These are phyloP conservation scores for Ornithoptera alexandrae DNA, from an alignment of 2,888 invertebrate species.

Conservation along the genomic window DNA sequence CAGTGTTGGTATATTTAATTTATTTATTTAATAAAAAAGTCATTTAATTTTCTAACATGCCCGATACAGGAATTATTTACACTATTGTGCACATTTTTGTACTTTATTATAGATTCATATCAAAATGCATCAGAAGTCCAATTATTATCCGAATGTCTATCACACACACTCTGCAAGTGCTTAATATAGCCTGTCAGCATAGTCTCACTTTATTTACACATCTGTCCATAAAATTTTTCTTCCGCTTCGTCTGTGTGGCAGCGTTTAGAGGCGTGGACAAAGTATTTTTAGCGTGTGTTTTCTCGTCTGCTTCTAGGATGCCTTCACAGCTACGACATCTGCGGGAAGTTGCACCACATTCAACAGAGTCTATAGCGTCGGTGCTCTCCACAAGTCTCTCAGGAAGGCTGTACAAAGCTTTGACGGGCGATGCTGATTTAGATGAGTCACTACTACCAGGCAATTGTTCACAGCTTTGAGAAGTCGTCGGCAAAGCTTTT, in stretches of 20 bases:
- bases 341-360: slow-evolving; percentile 59
- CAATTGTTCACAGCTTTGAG: slow-evolving; percentile 71
- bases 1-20: slow-evolving; percentile 52
- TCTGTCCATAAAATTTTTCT: slow-evolving; percentile 91
- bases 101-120: slow-evolving; percentile 74
- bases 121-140: slow-evolving; percentile 65
- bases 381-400: slow-evolving; percentile 70
- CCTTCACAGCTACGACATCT: slow-evolving; percentile 83
- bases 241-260: slow-evolving; percentile 82
- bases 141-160: slow-evolving; percentile 50
- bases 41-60: slow-evolving; percentile 49
- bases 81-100: slow-evolving; percentile 75
- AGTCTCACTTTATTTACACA: slow-evolving; percentile 91
- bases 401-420: slow-evolving; percentile 67
- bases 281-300: slow-evolving; percentile 77
- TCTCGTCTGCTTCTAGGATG: slow-evolving; percentile 76
- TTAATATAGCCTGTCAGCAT: slow-evolving; percentile 71
- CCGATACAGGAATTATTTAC: slow-evolving; percentile 72
- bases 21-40: slow-evolving; percentile 43
- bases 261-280: slow-evolving; percentile 80
- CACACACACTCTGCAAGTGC: slow-evolving; percentile 72
- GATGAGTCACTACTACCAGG: slow-evolving; percentile 67
- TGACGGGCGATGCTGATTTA: slow-evolving; percentile 68
- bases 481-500: slow-evolving; percentile 59
- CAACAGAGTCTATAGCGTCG: slow-evolving; percentile 58